Conservation (phyloP, 2,113 vertebrate genomes). For the Rhinolophus sinicus region DNA sequence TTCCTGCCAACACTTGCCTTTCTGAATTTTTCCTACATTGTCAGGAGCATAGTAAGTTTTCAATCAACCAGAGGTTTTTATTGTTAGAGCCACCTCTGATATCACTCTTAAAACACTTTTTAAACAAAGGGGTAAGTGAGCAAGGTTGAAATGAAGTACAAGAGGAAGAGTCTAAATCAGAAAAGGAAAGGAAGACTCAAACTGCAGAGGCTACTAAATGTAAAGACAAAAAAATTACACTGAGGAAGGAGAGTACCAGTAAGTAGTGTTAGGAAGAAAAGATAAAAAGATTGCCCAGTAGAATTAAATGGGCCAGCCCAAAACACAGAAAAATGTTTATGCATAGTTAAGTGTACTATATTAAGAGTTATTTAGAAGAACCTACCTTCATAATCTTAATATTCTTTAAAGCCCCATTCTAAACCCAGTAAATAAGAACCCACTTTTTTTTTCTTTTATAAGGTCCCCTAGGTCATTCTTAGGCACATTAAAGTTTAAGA, state of each 20-base stretch:
- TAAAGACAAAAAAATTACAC: neutral
- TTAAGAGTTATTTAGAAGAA: neutral
- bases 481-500: neutral
- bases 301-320: neutral
- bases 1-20: neutral
- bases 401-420: neutral
- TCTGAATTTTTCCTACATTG: neutral
- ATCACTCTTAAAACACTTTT: neutral
- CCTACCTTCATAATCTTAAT: neutral
- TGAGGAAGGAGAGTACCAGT: neutral
- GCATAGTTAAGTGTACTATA: neutral
- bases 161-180: neutral
- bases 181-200: neutral
- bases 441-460: neutral
- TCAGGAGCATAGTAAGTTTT: neutral
- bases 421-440: neutral
- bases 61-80: neutral
- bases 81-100: neutral
- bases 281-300: neutral
- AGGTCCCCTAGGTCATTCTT: neutral
- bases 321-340: neutral
- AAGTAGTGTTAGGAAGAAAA: neutral
- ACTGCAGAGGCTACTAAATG: neutral
- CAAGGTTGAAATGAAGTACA: neutral
- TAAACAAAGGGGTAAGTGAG: neutral